Conservation (phyloP, 53 echinoderm and acorn worm species). For the Henricia sp. region DNA sequence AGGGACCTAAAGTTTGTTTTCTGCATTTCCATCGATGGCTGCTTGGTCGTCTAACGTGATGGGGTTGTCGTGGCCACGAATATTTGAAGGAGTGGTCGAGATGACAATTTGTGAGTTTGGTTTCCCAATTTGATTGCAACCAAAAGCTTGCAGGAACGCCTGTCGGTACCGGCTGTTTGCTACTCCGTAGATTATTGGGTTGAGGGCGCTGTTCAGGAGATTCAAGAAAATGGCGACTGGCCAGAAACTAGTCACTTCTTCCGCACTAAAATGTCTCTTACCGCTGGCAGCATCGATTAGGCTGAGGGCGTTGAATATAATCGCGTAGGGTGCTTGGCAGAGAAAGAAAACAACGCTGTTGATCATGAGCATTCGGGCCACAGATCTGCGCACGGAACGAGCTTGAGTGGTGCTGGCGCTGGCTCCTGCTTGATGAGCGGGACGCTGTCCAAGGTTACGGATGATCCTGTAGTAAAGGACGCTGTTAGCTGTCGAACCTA, state of each 20-base stretch:
- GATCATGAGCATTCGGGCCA: slow-evolving; percentile 13
- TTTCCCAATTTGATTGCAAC: no score
- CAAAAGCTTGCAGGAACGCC: slow-evolving; percentile 6
- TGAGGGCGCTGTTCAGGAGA: background rate
- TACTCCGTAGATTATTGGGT: background rate
- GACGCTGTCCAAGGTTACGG: background rate
- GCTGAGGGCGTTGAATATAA: background rate
- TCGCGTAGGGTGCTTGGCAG: background rate
- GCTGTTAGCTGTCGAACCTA: background rate
- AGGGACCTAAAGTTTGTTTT: no score
- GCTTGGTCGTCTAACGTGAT: no score
- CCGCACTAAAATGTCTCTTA: background rate
- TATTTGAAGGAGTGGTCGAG: no score
- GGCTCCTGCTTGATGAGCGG: background rate
- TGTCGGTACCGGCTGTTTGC: background rate
- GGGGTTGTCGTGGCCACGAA: no score
- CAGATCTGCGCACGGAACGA: background rate
- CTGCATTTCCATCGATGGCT: no score
- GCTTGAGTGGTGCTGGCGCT: background rate
- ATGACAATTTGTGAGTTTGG: no score
- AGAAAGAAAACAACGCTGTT: slow-evolving; percentile 12
- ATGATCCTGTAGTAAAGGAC: slow-evolving; percentile 1
- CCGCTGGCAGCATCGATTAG: background rate
- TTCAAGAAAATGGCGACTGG: background rate
- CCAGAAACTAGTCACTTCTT: background rate